Evolutionary conservation across 2,888 invertebrate genomes (phyloP).

Genomic region (Pyrrhosoma nymphula): DNA sequence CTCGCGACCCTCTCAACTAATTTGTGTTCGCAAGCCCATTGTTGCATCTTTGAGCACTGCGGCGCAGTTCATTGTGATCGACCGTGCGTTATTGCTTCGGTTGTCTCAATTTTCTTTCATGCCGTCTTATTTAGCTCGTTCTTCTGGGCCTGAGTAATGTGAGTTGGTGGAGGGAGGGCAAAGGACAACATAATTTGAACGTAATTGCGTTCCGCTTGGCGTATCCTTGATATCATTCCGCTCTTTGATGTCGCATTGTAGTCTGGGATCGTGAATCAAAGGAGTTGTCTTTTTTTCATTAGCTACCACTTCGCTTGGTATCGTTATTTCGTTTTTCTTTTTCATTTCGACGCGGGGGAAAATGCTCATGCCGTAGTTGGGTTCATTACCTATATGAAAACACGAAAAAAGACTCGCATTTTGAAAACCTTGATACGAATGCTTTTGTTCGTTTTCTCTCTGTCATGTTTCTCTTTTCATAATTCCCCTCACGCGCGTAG

Average conservation of each 20-base stretch:
- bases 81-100: background rate
- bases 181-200: background rate
- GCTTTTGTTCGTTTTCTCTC: background rate
- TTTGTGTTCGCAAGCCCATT: background rate
- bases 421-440: background rate
- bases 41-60: background rate
- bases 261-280: background rate
- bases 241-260: background rate
- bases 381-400: background rate
- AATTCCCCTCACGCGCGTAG: background rate
- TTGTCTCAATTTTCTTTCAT: background rate
- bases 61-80: background rate
- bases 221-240: background rate
- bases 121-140: background rate
- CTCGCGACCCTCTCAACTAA: background rate
- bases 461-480: background rate
- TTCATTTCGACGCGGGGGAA: background rate
- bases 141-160: background rate
- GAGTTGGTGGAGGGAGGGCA: background rate
- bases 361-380: background rate
- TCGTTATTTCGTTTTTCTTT: background rate
- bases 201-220: conserved; percentile 5
- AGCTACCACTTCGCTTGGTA: background rate
- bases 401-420: background rate
- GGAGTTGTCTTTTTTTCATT: background rate